Evolutionary conservation across 2,797 vertebrate species (phyloP).

Genomic region (Crax fasciolata): DNA sequence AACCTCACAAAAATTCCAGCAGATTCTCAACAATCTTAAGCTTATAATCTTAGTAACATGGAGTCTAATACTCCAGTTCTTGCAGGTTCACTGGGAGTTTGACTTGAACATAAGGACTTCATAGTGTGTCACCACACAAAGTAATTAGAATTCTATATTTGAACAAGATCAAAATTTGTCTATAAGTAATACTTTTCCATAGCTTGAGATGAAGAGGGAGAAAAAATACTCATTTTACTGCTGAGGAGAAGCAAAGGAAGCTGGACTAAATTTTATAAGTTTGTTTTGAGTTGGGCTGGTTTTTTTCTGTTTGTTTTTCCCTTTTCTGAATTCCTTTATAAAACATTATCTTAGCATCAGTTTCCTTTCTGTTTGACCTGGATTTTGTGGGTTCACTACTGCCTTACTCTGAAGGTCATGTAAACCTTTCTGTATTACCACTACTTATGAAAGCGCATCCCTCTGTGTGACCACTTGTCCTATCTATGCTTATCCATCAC

Average conservation of each 20-base stretch:
- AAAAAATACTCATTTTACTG: not conserved
- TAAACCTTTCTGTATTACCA: not conserved
- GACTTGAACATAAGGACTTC: not conserved
- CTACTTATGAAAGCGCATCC: not conserved
- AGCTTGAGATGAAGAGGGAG: not conserved
- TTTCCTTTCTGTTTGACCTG: not conserved
- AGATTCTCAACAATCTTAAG: not conserved
- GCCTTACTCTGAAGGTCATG: not conserved
- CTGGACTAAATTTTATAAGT: not conserved
- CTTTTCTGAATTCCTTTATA: not conserved
- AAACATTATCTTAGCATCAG: rapidly evolving
- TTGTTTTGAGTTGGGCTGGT: too few species aligned
- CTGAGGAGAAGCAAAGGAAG: not conserved
- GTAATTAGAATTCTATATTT: not conserved
- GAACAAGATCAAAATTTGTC: not conserved
- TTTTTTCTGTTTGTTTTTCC: not conserved
- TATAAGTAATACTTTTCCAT: not conserved
- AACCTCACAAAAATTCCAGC: slow-evolving; percentile 39
- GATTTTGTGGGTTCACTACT: not conserved
- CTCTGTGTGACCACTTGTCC: not conserved
- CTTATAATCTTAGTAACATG: not conserved
- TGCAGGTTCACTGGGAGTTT: not conserved
- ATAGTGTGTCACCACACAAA: not conserved
- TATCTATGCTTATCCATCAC: not conserved
- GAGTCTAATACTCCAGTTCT: not conserved